Evolutionary conservation across 2,113 vertebrate genomes (phyloP), one percentile per base, ranked within the genome.

Genomic region (Eubucco bourcierii): DNA sequence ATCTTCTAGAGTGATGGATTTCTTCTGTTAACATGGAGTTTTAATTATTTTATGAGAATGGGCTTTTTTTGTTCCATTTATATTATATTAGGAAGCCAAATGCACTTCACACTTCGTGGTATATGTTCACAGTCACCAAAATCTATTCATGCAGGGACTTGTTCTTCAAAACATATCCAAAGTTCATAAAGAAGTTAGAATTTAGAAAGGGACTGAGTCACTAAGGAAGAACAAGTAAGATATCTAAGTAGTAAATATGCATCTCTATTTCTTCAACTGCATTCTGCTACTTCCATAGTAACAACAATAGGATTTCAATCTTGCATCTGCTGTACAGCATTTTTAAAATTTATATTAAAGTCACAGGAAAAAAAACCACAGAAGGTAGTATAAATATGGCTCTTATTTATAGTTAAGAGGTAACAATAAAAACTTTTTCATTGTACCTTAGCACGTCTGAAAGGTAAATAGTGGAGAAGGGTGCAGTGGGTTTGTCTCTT

Each of bases 401-500:
- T 66, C 0, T 19, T 28, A 5, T 46, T 53, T 8, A 20, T 10
- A 90, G 7, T n/a, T 87, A 41, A 64, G 29, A 65, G 9, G 52
- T 23, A 77, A n/a, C 19, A 77, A n/a, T 39, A 4, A 67, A 6
- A 34, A 13, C 2, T 66, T 73, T 71, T 84, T 56, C 4, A 9
- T 67, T 65, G 17, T 28, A 14, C 19, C 9, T 53, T 24, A 70
- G 25, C n/a, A 34, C 24, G 5, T 73, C 58, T 37, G 37, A 81
- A 79, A 84, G 31, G 12, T 65, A 15, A 72, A n/a, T 19, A 59
- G 4, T 18, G 5, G 2, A 4, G 1, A 2, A 70, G 16, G 1
- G 2, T 29, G 10, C 3, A 70, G 12, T 0, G 10, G 20, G 5
- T 52, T 61, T 65, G 27, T 20, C 4, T 6, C 12, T 60, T 61